Percentiles rank a stretch among this genome's conserved stretches.
These are phyloP conservation scores for Sebastes baramenuke DNA, from an alignment of 2,797 vertebrate genomes.

Conservation along the genomic window DNA sequence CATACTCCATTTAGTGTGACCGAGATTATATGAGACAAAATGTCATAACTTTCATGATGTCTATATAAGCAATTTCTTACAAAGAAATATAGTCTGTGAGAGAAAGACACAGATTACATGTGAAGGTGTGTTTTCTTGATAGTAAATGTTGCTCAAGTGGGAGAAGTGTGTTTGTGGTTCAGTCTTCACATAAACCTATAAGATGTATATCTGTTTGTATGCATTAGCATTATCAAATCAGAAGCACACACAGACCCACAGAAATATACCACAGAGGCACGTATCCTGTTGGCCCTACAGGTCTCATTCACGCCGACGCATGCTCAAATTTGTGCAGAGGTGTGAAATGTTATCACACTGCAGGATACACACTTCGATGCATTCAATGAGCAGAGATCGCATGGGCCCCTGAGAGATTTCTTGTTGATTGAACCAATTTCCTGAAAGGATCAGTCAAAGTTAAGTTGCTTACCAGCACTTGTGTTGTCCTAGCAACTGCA, in stretches of 20 bases:
- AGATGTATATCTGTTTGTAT: neutral
- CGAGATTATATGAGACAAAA: neutral
- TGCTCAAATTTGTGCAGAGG: neutral
- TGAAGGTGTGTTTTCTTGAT: neutral
- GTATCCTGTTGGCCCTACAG: neutral
- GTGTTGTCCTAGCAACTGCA: slow-evolving; percentile 41
- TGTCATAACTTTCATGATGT: neutral
- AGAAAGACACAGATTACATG: neutral
- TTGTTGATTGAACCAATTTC: slow-evolving; percentile 24
- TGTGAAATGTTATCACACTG: neutral
- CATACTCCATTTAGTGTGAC: neutral
- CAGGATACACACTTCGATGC: neutral
- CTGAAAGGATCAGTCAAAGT: slow-evolving; percentile 4
- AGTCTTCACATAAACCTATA: neutral
- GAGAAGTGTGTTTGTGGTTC: neutral
- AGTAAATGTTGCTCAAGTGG: neutral
- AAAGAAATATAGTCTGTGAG: neutral
- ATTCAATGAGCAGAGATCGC: neutral
- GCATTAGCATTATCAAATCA: neutral
- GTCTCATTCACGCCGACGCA: neutral
- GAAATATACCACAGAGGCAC: neutral
- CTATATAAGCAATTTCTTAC: neutral
- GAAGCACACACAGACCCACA: neutral
- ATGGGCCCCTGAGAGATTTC: slow-evolving; percentile 1
- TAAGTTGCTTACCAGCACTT: slow-evolving; percentile 6